Evolutionary conservation across 2,113 vertebrate species (phyloP).

Genomic region (Himantopus leucocephalus): DNA sequence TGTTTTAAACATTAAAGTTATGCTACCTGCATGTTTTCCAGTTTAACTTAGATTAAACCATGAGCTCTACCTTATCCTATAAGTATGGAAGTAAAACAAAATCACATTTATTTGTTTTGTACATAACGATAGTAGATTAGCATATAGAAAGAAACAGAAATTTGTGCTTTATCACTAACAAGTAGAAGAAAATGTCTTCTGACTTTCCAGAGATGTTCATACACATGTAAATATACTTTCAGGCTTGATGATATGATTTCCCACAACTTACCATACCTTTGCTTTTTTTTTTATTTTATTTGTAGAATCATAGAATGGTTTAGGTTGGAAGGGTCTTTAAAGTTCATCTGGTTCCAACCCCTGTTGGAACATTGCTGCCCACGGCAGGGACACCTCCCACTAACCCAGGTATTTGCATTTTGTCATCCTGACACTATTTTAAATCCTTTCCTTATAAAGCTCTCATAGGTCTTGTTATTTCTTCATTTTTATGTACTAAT

Average conservation of each 20-base stretch:
- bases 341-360: too few relatives aligned
- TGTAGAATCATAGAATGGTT: too few relatives aligned
- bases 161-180: background rate
- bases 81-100: background rate
- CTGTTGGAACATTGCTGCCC: too few relatives aligned
- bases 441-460: background rate
- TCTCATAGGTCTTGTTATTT: background rate
- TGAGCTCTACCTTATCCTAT: background rate
- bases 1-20: background rate
- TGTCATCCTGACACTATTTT: background rate
- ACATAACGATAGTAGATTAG: background rate
- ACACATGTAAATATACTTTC: background rate
- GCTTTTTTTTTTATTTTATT: background rate
- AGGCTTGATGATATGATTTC: background rate
- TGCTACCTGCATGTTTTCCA: background rate
- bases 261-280: background rate
- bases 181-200: background rate
- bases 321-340: too few relatives aligned
- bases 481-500: background rate
- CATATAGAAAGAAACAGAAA: background rate
- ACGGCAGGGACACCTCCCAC: too few relatives aligned
- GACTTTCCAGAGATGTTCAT: background rate
- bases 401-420: background rate
- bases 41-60: background rate
- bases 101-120: background rate